Evolutionary conservation across 1,140 invertebrate genomes (phyloP).

Genomic region (Brachystomella parvula): DNA sequence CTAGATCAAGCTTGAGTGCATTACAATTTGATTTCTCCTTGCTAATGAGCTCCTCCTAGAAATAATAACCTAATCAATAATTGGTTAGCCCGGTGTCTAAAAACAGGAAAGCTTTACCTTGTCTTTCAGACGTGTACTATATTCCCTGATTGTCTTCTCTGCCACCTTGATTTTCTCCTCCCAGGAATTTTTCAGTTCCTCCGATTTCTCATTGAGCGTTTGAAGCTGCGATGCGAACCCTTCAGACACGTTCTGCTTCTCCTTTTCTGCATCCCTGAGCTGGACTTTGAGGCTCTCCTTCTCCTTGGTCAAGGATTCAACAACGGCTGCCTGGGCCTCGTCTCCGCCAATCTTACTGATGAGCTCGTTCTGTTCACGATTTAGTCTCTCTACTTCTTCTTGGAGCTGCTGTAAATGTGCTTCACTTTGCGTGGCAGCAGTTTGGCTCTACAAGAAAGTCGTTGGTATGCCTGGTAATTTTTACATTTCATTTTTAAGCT

Average conservation of each 20-base stretch:
- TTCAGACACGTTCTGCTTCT: not conserved
- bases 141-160: not conserved
- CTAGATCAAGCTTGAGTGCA: not conserved
- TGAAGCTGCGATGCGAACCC: not conserved
- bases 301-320: conserved; percentile 21
- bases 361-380: conserved; percentile 18
- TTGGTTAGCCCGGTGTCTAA: too few relatives aligned
- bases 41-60: not conserved
- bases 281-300: not conserved
- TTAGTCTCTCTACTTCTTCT: conserved; percentile 18
- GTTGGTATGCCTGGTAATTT: not conserved
- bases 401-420: conserved; percentile 11
- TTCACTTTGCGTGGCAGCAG: conserved; percentile 4
- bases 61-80: not conserved
- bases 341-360: conserved; percentile 23
- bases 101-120: too few relatives aligned
- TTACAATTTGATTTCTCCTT: not conserved
- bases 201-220: not conserved
- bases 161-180: not conserved
- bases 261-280: not conserved
- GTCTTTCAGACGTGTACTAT: not conserved
- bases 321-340: conserved; percentile 23
- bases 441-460: not conserved
- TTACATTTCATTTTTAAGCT: not conserved
- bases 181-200: not conserved